Conservation (phyloP, 1,140 invertebrate genomes). For the Argopecten irradians region DNA sequence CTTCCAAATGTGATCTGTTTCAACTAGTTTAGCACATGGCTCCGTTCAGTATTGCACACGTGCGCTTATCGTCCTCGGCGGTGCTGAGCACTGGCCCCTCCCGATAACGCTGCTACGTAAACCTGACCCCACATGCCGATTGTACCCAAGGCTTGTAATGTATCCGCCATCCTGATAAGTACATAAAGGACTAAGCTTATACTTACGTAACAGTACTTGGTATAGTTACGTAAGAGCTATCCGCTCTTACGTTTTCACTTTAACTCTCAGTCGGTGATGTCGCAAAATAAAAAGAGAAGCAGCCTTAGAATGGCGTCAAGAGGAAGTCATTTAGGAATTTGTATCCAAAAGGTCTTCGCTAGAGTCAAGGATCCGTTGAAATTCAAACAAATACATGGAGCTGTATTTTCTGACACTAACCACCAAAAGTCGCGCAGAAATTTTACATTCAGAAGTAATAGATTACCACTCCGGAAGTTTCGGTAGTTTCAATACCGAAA, state of each 20-base stretch:
- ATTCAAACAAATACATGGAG: too few relatives aligned
- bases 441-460: too few relatives aligned
- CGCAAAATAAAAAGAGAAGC: background rate
- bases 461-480: too few relatives aligned
- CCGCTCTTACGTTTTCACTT: background rate
- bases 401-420: too few relatives aligned
- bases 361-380: background rate
- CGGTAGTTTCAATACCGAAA: too few relatives aligned
- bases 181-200: background rate
- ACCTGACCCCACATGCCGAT: slow-evolving; percentile 19
- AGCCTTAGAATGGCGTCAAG: background rate
- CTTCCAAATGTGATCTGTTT: background rate
- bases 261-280: too few relatives aligned
- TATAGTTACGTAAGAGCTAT: background rate
- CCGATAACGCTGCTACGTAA: background rate
- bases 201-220: background rate
- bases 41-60: slow-evolving; percentile 1
- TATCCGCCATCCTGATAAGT: background rate
- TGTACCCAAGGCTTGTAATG: background rate
- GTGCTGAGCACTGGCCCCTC: background rate
- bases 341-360: background rate
- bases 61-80: slow-evolving; percentile 5
- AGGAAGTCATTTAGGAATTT: background rate
- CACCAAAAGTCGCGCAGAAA: too few relatives aligned
- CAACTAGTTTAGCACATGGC: slow-evolving; percentile 7